Evolutionary conservation across 2,888 invertebrate genomes (phyloP).

Genomic region (Andricus quercusramuli): DNA sequence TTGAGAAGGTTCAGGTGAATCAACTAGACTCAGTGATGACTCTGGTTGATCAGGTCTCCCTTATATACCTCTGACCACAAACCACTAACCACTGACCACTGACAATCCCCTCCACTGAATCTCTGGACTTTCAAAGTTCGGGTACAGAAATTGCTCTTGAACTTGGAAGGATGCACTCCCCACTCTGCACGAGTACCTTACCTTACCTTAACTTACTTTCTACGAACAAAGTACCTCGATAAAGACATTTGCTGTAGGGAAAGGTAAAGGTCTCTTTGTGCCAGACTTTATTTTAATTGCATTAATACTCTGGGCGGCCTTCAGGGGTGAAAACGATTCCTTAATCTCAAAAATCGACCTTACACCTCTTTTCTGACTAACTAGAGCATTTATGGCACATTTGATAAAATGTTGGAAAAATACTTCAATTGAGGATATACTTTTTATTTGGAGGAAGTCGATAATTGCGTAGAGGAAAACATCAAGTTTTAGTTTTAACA

Average conservation of each 20-base stretch:
- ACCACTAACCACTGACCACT: conserved; percentile 57
- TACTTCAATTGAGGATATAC: too few species aligned
- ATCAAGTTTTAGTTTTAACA: too few species aligned
- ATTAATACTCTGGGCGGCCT: conserved; percentile 17
- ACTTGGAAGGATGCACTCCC: conserved; percentile 60
- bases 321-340: background rate
- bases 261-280: conserved; percentile 1
- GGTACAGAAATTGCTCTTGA: conserved; percentile 60
- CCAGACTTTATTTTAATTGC: conserved; percentile 4
- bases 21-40: conserved; percentile 73
- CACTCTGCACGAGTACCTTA: conserved; percentile 34
- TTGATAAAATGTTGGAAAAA: too few species aligned
- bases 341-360: background rate
- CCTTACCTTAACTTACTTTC: conserved; percentile 21
- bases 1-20: conserved; percentile 70
- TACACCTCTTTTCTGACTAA: background rate
- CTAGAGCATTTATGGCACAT: background rate
- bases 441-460: too few species aligned
- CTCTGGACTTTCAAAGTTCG: conserved; percentile 58
- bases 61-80: conserved; percentile 71
- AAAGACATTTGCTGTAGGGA: conserved; percentile 40
- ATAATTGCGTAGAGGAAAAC: too few species aligned
- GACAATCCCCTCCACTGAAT: conserved; percentile 56
- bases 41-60: conserved; percentile 65
- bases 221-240: conserved; percentile 42